phyloP scores from a whole-genome alignment of 2,113 vertebrate species.

The Gallinago media region DNA sequence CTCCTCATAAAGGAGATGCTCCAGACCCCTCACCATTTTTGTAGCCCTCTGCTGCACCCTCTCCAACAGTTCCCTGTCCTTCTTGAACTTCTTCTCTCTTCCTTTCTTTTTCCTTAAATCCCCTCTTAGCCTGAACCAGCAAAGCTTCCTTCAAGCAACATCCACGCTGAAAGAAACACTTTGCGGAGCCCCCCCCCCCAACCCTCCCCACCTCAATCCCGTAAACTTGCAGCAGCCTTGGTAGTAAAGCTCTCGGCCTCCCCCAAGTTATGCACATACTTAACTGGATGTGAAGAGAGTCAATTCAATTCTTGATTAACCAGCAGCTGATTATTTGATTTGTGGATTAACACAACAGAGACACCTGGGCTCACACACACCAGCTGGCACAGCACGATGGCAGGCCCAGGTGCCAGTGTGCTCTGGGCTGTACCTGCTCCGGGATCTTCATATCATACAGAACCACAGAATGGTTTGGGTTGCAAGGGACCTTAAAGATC shows the following conservation, averaged over 20 bases:
- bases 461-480: not conserved
- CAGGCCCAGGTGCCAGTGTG: fast-evolving
- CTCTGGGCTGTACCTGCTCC: fast-evolving
- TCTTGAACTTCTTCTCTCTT: not conserved
- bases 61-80: too few species aligned
- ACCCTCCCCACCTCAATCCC: fast-evolving
- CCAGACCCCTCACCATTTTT: too few species aligned
- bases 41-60: too few species aligned
- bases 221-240: not conserved
- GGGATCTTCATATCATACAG: not conserved
- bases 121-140: not conserved
- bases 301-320: not conserved
- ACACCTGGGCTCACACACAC: not conserved
- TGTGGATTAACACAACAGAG: not conserved
- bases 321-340: not conserved
- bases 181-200: not conserved
- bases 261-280: not conserved
- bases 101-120: not conserved
- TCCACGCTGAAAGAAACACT: not conserved
- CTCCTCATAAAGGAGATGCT: too few species aligned
- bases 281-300: not conserved
- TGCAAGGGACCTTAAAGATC: not conserved
- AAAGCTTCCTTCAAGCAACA: not conserved
- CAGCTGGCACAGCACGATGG: not conserved
- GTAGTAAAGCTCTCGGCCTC: not conserved